Evolutionary conservation across 2,797 vertebrate genomes (phyloP), one percentile per base, ranked within the genome.

Genomic region (Neosilurus hyrtlii): DNA sequence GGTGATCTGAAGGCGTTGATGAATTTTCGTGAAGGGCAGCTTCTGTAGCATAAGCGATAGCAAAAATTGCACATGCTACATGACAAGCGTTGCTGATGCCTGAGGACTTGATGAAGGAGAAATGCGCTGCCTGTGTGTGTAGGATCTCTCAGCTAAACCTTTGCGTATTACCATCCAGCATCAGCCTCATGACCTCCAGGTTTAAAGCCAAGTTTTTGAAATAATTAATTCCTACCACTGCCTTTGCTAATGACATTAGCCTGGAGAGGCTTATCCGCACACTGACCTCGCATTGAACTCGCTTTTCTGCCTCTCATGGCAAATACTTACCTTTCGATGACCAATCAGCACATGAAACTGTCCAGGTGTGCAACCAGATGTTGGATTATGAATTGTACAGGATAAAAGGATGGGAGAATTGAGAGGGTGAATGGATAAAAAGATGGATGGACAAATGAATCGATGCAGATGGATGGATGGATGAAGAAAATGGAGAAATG

Each of bases 261-360:
- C 30, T 52, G 61, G 30, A 57, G 30, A 79, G 35, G 76, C 26
- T 79, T 24, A 63, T 61, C 51, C 49, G 77, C 57, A 63, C 66
- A 83, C 12, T 83, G 66, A 63, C 66, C 67, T 65, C 75, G 54
- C 11, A 63, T 63, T 72, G 75, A 83, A 83, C 82, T 70, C 24
- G 2, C 24, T 30, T 77, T 11, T 16, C 52, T 20, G 56, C 35
- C 22, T 30, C n/a, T 5, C 24, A 26, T 43, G 20, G 26, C 18
- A 54, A 72, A 30, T 15, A 15, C 70, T 65, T 30, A 57, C 30
- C 49, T 65, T 26, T n/a, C 54, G 0, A 4, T 76, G 20, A 22
- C 22, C 81, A 51, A 6, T 30, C 59, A 26, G 65, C 35, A n/a
- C 49, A 54, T 20, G 22, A 54, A 75, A 52, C 16, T 0, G 4